Evolutionary conservation across 2,888 invertebrate genomes (phyloP).

Genomic region (Aelia acuminata): DNA sequence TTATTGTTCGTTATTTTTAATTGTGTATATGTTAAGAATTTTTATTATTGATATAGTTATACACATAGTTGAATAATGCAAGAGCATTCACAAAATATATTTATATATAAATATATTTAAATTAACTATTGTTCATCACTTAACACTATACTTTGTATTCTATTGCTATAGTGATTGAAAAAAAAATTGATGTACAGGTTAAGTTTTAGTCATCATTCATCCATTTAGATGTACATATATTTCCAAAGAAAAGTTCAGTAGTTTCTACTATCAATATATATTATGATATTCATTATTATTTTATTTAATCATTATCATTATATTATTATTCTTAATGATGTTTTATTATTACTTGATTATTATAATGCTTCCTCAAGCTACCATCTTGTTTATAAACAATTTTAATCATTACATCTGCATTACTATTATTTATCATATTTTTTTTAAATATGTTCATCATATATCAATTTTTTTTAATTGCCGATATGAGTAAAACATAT

Average conservation of each 20-base stretch:
- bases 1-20: conserved; percentile 62
- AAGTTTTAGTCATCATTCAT: conserved; percentile 64
- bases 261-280: conserved; percentile 57
- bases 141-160: conserved; percentile 65
- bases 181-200: conserved; percentile 64
- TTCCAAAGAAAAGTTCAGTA: conserved; percentile 59
- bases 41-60: conserved; percentile 62
- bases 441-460: conserved; percentile 64
- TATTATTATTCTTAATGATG: conserved; percentile 60
- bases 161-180: conserved; percentile 61
- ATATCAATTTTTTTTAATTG: conserved; percentile 64
- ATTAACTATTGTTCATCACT: conserved; percentile 64
- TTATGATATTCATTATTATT: conserved; percentile 65
- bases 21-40: conserved; percentile 56
- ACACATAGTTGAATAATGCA: conserved; percentile 64
- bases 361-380: conserved; percentile 62
- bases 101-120: conserved; percentile 64
- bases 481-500: conserved; percentile 65
- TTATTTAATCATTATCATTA: conserved; percentile 59
- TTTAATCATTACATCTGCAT: conserved; percentile 64
- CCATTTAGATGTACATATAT: conserved; percentile 64
- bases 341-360: conserved; percentile 62
- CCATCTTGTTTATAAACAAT: conserved; percentile 51
- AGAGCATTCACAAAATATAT: conserved; percentile 64
- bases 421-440: conserved; percentile 56